A percentile compares a stretch with the other conserved stretches of the same genome.
Evolutionary conservation across 2,113 vertebrate species (phyloP).

Genomic region (Serinus canaria): DNA sequence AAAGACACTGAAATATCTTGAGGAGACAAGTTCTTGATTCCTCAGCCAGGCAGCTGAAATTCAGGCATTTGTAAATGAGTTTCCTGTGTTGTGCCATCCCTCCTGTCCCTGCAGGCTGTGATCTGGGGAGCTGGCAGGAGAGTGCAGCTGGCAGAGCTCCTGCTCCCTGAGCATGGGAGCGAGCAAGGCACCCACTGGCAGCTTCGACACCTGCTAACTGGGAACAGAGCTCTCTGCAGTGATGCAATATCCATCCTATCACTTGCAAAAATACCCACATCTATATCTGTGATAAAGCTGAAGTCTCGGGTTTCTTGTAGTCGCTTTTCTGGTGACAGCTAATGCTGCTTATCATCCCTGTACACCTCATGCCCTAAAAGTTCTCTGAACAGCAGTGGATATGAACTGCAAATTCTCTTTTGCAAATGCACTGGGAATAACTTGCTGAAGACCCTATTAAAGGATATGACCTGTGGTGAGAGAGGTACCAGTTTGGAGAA

Average conservation of each 20-base stretch:
- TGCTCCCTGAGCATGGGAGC: background rate
- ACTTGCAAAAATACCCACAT: background rate
- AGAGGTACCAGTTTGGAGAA: background rate
- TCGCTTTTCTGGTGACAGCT: background rate
- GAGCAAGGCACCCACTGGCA: background rate
- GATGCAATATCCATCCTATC: background rate
- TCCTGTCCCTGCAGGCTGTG: background rate
- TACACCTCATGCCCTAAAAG: background rate
- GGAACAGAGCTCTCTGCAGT: background rate
- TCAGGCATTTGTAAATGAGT: background rate
- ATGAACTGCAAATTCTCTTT: background rate
- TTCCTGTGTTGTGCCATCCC: background rate
- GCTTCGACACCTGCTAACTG: conserved; percentile 15
- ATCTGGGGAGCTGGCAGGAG: conserved; percentile 9
- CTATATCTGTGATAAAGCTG: background rate
- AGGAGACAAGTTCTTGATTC: background rate
- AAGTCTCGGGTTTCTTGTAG: background rate
- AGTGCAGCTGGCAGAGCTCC: conserved; percentile 21
- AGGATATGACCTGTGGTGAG: background rate
- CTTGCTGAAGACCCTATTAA: background rate
- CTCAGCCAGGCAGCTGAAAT: background rate
- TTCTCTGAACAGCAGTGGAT: background rate
- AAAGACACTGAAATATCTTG: background rate
- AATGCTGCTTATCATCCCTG: background rate
- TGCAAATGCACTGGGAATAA: background rate